phyloP scores from a whole-genome alignment of 2,888 invertebrate genomes.

The Agrochola circellaris region DNA sequence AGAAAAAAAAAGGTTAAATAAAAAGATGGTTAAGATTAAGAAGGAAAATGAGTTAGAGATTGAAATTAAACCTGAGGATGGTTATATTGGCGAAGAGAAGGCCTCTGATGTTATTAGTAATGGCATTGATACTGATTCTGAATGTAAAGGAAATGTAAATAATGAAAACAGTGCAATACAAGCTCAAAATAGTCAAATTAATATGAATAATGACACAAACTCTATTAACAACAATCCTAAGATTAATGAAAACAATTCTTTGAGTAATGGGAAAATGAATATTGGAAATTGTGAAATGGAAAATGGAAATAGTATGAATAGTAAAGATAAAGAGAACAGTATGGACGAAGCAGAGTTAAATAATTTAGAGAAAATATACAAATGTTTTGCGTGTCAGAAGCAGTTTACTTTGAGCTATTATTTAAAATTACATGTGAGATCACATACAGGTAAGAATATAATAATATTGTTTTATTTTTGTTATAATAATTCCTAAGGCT shows the following conservation, averaged over 20 bases:
- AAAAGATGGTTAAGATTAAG: constrained; percentile 74
- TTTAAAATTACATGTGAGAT: constrained; percentile 85
- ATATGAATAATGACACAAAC: not conserved
- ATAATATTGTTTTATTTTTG: not conserved
- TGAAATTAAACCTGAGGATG: constrained; percentile 87
- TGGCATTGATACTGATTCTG: not conserved
- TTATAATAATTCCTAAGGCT: not conserved
- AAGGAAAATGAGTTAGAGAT: constrained; percentile 70
- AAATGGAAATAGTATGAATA: constrained; percentile 29
- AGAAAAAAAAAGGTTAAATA: constrained; percentile 75
- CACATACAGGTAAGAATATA: constrained; percentile 83
- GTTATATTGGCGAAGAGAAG: constrained; percentile 83
- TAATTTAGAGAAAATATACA: constrained; percentile 84
- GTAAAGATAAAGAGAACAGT: constrained; percentile 50
- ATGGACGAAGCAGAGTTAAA: constrained; percentile 60
- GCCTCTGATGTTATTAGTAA: constrained; percentile 71
- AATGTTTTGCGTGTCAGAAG: constrained; percentile 86
- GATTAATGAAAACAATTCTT: constrained; percentile 23
- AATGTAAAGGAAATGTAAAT: constrained; percentile 25
- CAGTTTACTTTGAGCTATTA: constrained; percentile 86
- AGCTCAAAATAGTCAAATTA: constrained; percentile 6
- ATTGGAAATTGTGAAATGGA: constrained; percentile 10
- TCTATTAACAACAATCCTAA: not conserved
- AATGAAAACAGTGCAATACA: constrained; percentile 3
- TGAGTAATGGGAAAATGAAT: constrained; percentile 14